Percentiles rank a stretch among this genome's conserved stretches.
phyloP scores from a whole-genome alignment of 2,888 invertebrate genomes.

The Eilema depressum region DNA sequence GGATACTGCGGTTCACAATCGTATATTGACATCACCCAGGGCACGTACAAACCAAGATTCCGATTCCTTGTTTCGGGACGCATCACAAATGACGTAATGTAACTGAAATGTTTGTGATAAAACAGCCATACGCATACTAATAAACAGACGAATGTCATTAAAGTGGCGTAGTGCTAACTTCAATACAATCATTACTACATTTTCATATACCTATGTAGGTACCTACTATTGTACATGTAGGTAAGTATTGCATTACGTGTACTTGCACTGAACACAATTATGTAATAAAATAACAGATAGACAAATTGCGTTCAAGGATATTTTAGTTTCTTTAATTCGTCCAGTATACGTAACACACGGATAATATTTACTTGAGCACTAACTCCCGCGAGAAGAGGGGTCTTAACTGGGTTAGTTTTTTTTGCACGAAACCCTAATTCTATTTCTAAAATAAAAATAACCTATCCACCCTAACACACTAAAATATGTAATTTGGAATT shows the following conservation, averaged over 20 bases:
- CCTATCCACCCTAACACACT: too few relatives aligned
- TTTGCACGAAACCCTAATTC: too few relatives aligned
- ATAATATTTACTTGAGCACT: not conserved
- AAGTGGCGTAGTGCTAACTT: slow-evolving; percentile 47
- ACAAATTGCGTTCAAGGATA: slow-evolving; percentile 34
- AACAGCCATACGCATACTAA: slow-evolving; percentile 60
- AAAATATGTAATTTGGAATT: too few relatives aligned
- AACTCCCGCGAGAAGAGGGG: too few relatives aligned
- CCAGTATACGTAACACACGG: not conserved
- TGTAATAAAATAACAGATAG: slow-evolving; percentile 9
- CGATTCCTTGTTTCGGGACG: too few relatives aligned
- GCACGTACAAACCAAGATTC: too few relatives aligned
- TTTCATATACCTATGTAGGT: slow-evolving; percentile 17
- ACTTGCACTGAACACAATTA: slow-evolving; percentile 1
- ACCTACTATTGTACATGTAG: not conserved
- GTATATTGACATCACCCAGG: too few relatives aligned
- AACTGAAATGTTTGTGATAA: slow-evolving; percentile 52
- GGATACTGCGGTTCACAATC: too few relatives aligned
- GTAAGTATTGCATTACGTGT: not conserved
- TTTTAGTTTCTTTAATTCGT: slow-evolving; percentile 14
- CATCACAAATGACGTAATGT: slow-evolving; percentile 56
- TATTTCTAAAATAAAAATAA: too few relatives aligned
- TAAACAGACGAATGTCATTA: slow-evolving; percentile 47
- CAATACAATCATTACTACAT: slow-evolving; percentile 20
- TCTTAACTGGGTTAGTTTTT: too few relatives aligned